Evolutionary conservation across 1,140 invertebrate species (phyloP).

Genomic region (Phocides pigmalion): DNA sequence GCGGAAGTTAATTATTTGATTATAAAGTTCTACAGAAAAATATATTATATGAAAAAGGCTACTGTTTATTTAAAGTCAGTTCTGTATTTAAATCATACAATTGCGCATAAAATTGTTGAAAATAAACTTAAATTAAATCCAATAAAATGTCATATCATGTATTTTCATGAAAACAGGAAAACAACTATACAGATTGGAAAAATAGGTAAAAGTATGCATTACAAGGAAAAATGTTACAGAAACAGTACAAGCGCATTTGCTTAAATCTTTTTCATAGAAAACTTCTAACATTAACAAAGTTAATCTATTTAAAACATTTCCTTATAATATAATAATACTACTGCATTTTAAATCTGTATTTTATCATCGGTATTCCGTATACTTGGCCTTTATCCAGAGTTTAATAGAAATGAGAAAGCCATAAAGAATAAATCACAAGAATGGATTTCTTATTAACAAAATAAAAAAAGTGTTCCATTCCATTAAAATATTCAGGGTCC

Average conservation of each 20-base stretch:
- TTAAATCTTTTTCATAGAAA: slow-evolving; percentile 18
- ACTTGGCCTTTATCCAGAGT: slow-evolving; percentile 38
- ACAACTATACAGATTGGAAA: no score
- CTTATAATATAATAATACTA: background rate
- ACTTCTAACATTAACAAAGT: slow-evolving; percentile 8
- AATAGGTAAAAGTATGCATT: no score
- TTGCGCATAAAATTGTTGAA: no score
- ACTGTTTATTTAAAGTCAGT: background rate
- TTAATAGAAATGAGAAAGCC: background rate
- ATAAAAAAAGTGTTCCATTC: no score
- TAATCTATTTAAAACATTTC: slow-evolving; percentile 7
- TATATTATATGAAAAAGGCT: background rate
- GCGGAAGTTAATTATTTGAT: background rate
- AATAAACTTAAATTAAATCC: no score
- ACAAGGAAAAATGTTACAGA: no score
- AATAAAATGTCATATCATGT: no score
- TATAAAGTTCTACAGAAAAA: background rate
- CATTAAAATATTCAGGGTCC: no score
- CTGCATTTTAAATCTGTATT: background rate
- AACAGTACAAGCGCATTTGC: slow-evolving; percentile 9
- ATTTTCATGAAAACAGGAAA: no score
- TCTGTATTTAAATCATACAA: background rate
- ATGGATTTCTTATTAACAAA: background rate
- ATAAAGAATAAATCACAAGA: background rate
- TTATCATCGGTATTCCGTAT: slow-evolving; percentile 42